Base-by-base conservation (phyloP, 2,113 vertebrate genomes). In the Phainopepla nitens region DNA sequence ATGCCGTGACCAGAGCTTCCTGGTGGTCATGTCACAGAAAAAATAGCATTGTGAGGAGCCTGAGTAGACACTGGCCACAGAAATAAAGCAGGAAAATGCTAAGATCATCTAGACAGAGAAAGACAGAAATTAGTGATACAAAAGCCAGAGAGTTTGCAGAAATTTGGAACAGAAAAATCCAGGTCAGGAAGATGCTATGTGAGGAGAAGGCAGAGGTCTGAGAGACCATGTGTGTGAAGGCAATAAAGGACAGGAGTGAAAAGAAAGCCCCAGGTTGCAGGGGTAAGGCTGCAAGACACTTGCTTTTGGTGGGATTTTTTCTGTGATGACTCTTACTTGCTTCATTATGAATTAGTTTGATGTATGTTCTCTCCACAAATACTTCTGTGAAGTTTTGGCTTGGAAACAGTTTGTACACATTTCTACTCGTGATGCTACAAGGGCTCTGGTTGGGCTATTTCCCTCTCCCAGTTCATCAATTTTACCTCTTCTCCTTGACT, bases 391-490 rank as follows among this genome's bases (percentile, higher is more conserved):
- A 19, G 24, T 83, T 81, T 76, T 78, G 56, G 13, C 49, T 54
- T 77, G 64, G 41, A 49, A 50, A 50, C 0, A 0, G 10, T 88
- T 80, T 78, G 5, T 27, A 13, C 11, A 4, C 23, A 86, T 29
- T 39, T 87, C 29, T 24, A 14, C 2, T 1, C 27, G 7, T 16
- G 36, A n/a, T 2, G 0, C 18, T 71, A 8, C 5, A 8, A 65
- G 51, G 21, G 8, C 18, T 90, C 58, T 85, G 85, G 41, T 3
- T 72, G n/a, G 57, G 49, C 53, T 78, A 29, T 87, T 94, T 84
- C 65, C n/a, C n/a, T 89, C 6, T 2, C 29, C 29, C 2, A 0
- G 20, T 87, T 94, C 44, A 71, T 83, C 56, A 36, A 8, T 65
- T 92, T 73, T 49, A 41, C 82, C 57, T 91, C 58, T 81, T 56